Conservation (phyloP, 2,888 invertebrate genomes). For the Xestia sexstrigata region DNA sequence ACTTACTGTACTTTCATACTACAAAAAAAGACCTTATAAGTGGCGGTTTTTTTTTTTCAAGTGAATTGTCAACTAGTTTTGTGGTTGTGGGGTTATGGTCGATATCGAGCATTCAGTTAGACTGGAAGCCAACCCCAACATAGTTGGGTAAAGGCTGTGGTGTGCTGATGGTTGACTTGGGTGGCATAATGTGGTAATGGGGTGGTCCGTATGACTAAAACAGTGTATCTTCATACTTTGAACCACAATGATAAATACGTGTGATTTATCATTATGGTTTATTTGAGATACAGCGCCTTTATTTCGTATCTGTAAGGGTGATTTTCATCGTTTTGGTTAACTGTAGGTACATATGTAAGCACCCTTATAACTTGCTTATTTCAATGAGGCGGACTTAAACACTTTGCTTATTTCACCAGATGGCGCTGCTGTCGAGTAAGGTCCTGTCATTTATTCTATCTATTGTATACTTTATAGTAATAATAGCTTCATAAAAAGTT, state of each 20-base stretch:
- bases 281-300: neutral
- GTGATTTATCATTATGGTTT: neutral
- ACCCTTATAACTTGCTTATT: neutral
- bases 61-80: no score
- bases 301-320: neutral
- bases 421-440: no score
- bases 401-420: no score
- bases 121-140: neutral
- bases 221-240: neutral
- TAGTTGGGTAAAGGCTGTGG: neutral
- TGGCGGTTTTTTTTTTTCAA: no score
- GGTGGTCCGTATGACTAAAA: neutral
- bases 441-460: no score
- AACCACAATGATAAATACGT: neutral
- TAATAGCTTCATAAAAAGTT: no score
- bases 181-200: neutral
- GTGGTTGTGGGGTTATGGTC: no score
- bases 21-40: no score
- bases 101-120: neutral
- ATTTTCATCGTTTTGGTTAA: neutral
- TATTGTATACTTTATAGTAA: no score
- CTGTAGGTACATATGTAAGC: neutral
- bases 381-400: no score
- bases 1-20: no score
- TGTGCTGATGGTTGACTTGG: neutral